Evolutionary conservation across 2,797 vertebrate genomes (phyloP).

Genomic region (Gouania willdenowi): DNA sequence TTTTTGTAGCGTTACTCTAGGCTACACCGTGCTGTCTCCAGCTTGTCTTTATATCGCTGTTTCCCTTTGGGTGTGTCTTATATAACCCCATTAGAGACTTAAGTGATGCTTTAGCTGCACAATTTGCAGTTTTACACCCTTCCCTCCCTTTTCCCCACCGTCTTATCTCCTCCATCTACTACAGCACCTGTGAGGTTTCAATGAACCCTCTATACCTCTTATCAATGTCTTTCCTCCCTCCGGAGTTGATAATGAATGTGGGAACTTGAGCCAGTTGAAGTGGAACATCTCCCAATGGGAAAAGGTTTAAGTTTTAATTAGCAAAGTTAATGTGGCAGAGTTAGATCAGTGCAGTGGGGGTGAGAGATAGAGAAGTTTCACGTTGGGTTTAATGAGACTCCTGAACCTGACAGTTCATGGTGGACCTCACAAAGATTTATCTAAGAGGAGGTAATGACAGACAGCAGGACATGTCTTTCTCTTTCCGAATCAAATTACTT

Average conservation of each 20-base stretch:
- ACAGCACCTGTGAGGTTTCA: conserved; percentile 28
- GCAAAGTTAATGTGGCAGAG: conserved; percentile 51
- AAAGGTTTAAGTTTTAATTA: conserved; percentile 59
- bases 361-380: conserved; percentile 15
- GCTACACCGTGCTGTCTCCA: conserved; percentile 12
- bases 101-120: conserved; percentile 21
- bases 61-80: conserved; percentile 41
- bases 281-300: conserved; percentile 42
- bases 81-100: conserved; percentile 37
- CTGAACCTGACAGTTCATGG: conserved; percentile 14
- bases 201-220: conserved; percentile 20
- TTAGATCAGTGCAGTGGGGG: conserved; percentile 28
- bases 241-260: conserved; percentile 54
- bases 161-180: conserved; percentile 12
- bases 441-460: conserved; percentile 12
- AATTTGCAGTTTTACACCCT: conserved; percentile 35
- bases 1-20: conserved; percentile 1
- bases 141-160: conserved; percentile 11
- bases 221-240: conserved; percentile 36
- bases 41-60: conserved; percentile 22
- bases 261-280: conserved; percentile 51
- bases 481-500: conserved; percentile 12
- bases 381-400: conserved; percentile 19
- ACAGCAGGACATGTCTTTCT: conserved; percentile 1
- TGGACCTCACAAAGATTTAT: conserved; percentile 17